Base-by-base conservation (phyloP, 2,888 invertebrate species). In the Agrochola lychnidis region DNA sequence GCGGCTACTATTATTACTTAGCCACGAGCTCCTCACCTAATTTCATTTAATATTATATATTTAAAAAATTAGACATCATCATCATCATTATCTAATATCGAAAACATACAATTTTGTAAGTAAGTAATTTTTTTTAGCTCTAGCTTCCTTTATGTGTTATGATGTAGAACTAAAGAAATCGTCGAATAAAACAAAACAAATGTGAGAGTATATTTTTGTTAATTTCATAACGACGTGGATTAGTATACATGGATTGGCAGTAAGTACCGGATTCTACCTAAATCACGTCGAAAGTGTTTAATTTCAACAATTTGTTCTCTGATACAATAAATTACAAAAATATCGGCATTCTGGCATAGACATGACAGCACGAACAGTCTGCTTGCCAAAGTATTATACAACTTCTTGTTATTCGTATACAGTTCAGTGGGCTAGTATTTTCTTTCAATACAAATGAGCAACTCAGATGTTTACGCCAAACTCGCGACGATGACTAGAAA, bases 391-490 rank as follows among this genome's bases (percentile, higher is more conserved):
- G 45, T 59, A 67, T 84, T 83, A 76, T 81, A 83, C 73, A 83
- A 87, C 71, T 73, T 79, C 67, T 82, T 84, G 73, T 77, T 83
- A 73, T 83, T 73, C 56, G 63, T 40, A 73, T 75, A 78, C 51
- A 73, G 80, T 83, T 78, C 70, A 78, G 56, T 72, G 67, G 72
- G 73, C 62, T 70, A 79, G 72, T 86, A 80, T 89, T 89, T 87
- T 87, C 85, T 87, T 86, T 86, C 88, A 85, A 82, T 81, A 87
- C 83, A 85, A 84, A 88, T 82, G 78, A 88, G 77, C 77, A 73
- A 82, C 75, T 79, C 73, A 76, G 79, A 83, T 82, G 81, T 81
- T 77, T 84, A 82, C 82, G 85, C 85, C 86, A 86, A 85, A 67
- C 59, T 67, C 70, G 73, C 81, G 79, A 83, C 82, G 77, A 62